A percentile compares a stretch with the other conserved stretches of the same genome.
phyloP scores from a whole-genome alignment of 64 coral and sea anemone species.

The Montipora sp. region DNA sequence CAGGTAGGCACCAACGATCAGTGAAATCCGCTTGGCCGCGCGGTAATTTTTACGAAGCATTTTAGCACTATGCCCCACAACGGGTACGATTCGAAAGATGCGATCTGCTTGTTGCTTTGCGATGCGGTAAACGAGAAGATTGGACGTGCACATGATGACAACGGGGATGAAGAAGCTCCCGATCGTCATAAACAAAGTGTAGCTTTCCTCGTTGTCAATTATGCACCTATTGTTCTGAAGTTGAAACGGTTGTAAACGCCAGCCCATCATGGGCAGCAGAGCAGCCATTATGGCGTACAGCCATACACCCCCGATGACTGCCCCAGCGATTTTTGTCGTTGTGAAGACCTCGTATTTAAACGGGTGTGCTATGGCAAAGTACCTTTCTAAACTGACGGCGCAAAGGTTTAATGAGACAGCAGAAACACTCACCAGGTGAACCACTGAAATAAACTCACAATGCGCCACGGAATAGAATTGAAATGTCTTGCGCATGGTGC shows the following conservation, averaged over 20 bases:
- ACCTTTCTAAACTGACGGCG: conserved; percentile 70
- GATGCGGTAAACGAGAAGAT: conserved; percentile 64
- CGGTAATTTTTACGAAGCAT: conserved; percentile 74
- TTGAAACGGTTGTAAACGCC: conserved; percentile 10
- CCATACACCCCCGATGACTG: conserved; percentile 63
- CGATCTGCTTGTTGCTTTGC: conserved; percentile 73
- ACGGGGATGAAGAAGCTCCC: conserved; percentile 75
- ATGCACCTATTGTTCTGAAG: background rate
- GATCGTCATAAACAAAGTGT: conserved; percentile 57
- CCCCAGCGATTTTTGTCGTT: conserved; percentile 42
- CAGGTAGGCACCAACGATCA: conserved; percentile 76
- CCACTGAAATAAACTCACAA: conserved; percentile 55
- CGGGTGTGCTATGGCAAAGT: conserved; percentile 63
- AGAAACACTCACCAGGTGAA: conserved; percentile 56
- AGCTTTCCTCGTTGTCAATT: conserved; percentile 21
- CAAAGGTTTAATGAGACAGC: conserved; percentile 78
- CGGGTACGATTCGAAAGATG: conserved; percentile 52
- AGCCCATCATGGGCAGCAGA: conserved; percentile 74
- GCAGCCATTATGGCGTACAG: conserved; percentile 53
- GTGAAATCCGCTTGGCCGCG: conserved; percentile 75
- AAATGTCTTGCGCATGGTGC: conserved; percentile 28
- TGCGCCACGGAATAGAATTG: conserved; percentile 54
- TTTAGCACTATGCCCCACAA: conserved; percentile 1
- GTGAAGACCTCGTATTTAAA: conserved; percentile 73
- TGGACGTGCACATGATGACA: conserved; percentile 66